These are phyloP conservation scores for Ormyrus pomaceus DNA, from an alignment of 2,888 invertebrate genomes.

Conservation along the genomic window DNA sequence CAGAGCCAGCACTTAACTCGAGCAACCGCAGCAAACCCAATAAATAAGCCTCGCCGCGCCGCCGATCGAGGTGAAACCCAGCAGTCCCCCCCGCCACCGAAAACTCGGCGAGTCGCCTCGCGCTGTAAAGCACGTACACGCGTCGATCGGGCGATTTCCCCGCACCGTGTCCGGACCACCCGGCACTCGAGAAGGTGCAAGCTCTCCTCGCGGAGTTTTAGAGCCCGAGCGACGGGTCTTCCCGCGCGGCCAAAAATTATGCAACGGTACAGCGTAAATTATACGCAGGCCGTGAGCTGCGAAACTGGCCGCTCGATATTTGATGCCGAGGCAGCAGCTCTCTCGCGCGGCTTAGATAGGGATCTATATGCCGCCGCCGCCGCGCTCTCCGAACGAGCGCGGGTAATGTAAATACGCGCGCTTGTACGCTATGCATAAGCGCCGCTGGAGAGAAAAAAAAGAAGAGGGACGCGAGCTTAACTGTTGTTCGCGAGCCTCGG, in stretches of 20 bases:
- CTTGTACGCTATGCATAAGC: neutral
- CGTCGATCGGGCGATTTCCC: too few species aligned
- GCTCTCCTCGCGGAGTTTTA: neutral
- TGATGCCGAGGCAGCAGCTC: neutral
- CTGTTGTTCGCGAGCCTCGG: constrained; percentile 12
- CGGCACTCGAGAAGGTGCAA: too few species aligned
- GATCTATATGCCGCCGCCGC: constrained; percentile 10
- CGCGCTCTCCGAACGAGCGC: neutral
- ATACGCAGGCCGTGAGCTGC: neutral
- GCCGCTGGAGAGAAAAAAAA: neutral
- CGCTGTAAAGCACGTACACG: too few species aligned
- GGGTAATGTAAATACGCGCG: constrained; percentile 29
- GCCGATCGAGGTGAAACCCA: too few species aligned
- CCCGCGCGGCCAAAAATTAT: constrained; percentile 34
- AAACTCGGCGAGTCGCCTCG: too few species aligned
- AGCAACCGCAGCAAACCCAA: too few species aligned
- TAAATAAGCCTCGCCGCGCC: too few species aligned
- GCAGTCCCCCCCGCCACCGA: too few species aligned
- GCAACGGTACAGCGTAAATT: constrained; percentile 48
- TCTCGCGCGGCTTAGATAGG: constrained; percentile 31
- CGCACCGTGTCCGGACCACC: too few species aligned
- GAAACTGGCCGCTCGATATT: constrained; percentile 13
- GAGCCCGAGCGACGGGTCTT: neutral
- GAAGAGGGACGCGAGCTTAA: constrained; percentile 28
- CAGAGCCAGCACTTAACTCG: too few species aligned